Evolutionary conservation across 2,888 invertebrate genomes (phyloP).

Genomic region (Coelopa pilipes): DNA sequence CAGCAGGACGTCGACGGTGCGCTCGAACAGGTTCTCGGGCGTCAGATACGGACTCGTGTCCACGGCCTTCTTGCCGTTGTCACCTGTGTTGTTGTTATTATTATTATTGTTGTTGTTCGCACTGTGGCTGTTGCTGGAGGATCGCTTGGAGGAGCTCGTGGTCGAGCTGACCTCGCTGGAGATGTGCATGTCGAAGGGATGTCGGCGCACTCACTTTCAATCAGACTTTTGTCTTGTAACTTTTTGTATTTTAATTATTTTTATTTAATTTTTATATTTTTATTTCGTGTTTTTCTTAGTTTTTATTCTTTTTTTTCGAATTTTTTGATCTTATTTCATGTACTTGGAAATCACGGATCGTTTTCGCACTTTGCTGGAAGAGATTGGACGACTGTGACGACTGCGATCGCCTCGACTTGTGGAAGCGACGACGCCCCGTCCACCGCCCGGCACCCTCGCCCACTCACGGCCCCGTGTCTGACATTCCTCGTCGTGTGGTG

Average conservation of each 20-base stretch:
- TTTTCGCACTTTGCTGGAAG: too few species aligned
- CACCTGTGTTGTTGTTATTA: slow-evolving; percentile 53
- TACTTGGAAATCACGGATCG: too few species aligned
- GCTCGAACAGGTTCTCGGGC: slow-evolving; percentile 83
- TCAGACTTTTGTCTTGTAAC: too few species aligned
- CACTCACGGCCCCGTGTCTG: not conserved
- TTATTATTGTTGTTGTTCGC: slow-evolving; percentile 50
- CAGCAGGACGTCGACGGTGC: slow-evolving; percentile 84
- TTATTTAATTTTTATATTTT: slow-evolving; percentile 23
- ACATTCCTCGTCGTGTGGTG: slow-evolving; percentile 15
- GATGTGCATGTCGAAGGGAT: slow-evolving; percentile 74
- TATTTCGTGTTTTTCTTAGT: slow-evolving; percentile 7
- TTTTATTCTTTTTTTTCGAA: too few species aligned
- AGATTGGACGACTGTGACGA: too few species aligned
- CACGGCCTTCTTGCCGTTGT: slow-evolving; percentile 54
- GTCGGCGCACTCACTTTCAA: not conserved
- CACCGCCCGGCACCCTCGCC: not conserved
- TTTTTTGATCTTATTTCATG: too few species aligned
- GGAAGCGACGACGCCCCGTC: not conserved
- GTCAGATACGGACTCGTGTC: slow-evolving; percentile 72
- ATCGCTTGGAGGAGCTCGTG: slow-evolving; percentile 64
- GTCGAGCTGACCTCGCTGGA: slow-evolving; percentile 83
- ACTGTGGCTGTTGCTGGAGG: slow-evolving; percentile 42
- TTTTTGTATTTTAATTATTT: too few species aligned
- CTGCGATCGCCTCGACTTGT: not conserved